Evolutionary conservation across 92 coral and sea anemone species (phyloP).

Genomic region (Anthopleura xanthogrammica): DNA sequence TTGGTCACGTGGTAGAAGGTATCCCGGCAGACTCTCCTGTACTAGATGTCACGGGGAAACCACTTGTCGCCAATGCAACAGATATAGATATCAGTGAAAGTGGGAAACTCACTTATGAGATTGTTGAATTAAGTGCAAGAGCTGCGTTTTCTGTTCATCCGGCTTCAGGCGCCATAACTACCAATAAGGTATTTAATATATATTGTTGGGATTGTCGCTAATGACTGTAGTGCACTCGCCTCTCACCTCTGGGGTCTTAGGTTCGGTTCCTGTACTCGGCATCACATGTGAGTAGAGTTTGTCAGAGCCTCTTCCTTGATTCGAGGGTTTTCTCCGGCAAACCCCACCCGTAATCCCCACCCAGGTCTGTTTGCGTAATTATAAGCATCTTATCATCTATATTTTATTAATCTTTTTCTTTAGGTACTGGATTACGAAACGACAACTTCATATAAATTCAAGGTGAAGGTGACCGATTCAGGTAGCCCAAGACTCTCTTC

Average conservation of each 20-base stretch:
- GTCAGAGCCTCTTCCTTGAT: too few species aligned
- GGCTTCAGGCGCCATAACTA: conserved; percentile 67
- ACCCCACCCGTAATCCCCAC: too few species aligned
- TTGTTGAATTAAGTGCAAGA: conserved; percentile 65
- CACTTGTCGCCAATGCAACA: conserved; percentile 73
- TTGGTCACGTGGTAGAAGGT: conserved; percentile 80
- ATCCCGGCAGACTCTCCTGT: conserved; percentile 63
- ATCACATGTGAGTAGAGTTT: too few species aligned
- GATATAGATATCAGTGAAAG: conserved; percentile 68
- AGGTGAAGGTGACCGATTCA: conserved; percentile 77
- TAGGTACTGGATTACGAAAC: conserved; percentile 79
- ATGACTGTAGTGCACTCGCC: background rate
- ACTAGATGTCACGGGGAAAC: conserved; percentile 51
- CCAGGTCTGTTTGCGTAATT: background rate
- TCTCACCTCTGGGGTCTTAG: too few species aligned
- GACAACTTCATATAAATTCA: conserved; percentile 58
- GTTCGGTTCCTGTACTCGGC: too few species aligned
- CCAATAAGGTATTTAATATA: conserved; percentile 63
- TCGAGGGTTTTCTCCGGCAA: too few species aligned
- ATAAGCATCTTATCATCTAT: background rate
- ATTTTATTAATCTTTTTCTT: conserved; percentile 4
- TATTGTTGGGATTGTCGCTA: background rate
- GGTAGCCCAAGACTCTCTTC: conserved; percentile 73
- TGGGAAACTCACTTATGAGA: conserved; percentile 70
- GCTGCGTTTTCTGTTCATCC: conserved; percentile 62